These are phyloP conservation scores for Bibio marci DNA, from an alignment of 2,888 invertebrate species.

Conservation along the genomic window DNA sequence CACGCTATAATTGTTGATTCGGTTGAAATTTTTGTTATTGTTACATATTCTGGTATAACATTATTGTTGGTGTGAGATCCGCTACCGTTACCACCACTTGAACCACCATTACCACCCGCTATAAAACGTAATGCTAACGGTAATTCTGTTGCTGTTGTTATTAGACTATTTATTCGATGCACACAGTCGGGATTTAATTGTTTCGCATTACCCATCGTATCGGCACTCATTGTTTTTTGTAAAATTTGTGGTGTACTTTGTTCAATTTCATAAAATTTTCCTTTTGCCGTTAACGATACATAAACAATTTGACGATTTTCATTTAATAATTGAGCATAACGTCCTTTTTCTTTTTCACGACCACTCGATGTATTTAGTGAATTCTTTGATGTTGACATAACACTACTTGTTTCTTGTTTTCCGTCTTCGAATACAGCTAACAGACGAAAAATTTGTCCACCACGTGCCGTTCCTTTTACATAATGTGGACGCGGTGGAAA, in stretches of 20 bases:
- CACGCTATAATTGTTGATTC: constrained; percentile 33
- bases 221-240: constrained; percentile 16
- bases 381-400: constrained; percentile 10
- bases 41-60: constrained; percentile 24
- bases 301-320: constrained; percentile 56
- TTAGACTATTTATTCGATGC: constrained; percentile 23
- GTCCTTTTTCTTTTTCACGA: constrained; percentile 30
- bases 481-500: constrained; percentile 31
- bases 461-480: constrained; percentile 49
- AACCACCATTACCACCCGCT: constrained; percentile 19
- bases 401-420: constrained; percentile 1
- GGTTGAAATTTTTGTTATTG: constrained; percentile 21
- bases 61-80: constrained; percentile 2
- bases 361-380: constrained; percentile 13
- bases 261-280: constrained; percentile 52
- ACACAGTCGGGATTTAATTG: constrained; percentile 28
- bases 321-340: constrained; percentile 57
- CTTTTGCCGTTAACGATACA: constrained; percentile 56
- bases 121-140: constrained; percentile 25
- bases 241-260: constrained; percentile 34
- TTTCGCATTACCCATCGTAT: constrained; percentile 13
- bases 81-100: neutral
- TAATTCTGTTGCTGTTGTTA: constrained; percentile 20
- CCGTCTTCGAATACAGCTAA: constrained; percentile 62
- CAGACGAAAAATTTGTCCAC: constrained; percentile 53